These are phyloP conservation scores for Bostrychus sinensis DNA, from an alignment of 2,113 vertebrate species.

Conservation along the genomic window DNA sequence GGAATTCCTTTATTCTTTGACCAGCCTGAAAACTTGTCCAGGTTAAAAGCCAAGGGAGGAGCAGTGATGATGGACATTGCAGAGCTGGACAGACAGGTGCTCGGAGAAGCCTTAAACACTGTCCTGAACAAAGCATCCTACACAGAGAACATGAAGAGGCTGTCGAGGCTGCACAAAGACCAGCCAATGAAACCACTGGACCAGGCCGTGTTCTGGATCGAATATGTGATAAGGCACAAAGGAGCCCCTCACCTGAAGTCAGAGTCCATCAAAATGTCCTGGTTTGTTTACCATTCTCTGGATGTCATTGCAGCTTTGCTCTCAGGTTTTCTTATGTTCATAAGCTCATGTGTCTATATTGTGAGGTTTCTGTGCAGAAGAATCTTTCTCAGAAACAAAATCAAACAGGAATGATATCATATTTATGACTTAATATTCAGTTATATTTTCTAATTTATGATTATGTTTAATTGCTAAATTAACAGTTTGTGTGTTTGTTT, in stretches of 20 bases:
- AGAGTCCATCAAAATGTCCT: conserved; percentile 85
- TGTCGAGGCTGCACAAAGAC: conserved; percentile 88
- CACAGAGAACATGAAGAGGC: conserved; percentile 86
- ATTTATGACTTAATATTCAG: neutral
- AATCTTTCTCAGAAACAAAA: conserved; percentile 47
- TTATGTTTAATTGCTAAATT: neutral
- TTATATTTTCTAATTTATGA: neutral
- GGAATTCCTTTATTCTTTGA: conserved; percentile 74
- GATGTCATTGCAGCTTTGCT: conserved; percentile 79
- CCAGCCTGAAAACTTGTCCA: conserved; percentile 74
- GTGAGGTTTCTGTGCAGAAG: conserved; percentile 49
- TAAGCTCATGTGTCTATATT: conserved; percentile 32
- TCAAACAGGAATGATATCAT: conserved; percentile 45
- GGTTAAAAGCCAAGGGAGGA: conserved; percentile 64
- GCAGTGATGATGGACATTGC: conserved; percentile 66
- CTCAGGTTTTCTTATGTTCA: conserved; percentile 21
- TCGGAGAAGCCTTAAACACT: conserved; percentile 61
- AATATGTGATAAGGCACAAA: conserved; percentile 90
- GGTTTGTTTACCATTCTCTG: conserved; percentile 88
- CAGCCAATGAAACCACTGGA: conserved; percentile 88
- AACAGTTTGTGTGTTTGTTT: neutral
- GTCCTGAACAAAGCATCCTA: conserved; percentile 74
- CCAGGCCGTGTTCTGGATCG: conserved; percentile 89
- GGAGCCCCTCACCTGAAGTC: conserved; percentile 86
- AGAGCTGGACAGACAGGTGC: conserved; percentile 51